Evolutionary conservation across 2,113 vertebrate species (phyloP), one percentile per base, ranked within the genome.

Genomic region (Urocynchramus pylzowi): DNA sequence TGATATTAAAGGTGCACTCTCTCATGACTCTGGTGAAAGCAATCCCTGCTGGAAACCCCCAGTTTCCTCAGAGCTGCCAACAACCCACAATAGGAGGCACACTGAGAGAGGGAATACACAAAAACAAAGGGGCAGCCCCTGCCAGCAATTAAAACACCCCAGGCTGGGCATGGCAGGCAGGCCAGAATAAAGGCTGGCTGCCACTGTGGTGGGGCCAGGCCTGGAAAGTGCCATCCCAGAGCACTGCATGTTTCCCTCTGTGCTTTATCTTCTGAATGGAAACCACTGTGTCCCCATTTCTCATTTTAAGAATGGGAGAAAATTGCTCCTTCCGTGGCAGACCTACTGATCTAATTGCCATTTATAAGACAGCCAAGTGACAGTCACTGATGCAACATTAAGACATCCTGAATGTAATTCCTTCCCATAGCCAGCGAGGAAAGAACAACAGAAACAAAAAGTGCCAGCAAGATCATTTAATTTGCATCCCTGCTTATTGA

Each of bases 1-100:
- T 93, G 89, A 97, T 94, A 96, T 93, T 93, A 85, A 94, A 97
- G 92, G 96, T 97, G 94, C 75, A 82, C 89, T 95, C 77, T 96
- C 94, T 97, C 52, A 31, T 94, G 95, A 92, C 93, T 96, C 93
- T 84, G 11, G 6, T 85, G 90, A 94, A 95, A 94, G 87, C 74
- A 81, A 75, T 94, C 84, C 37, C 92, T 92, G 77, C 50, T 94
- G 91, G 73, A 96, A 96, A 18, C n/a, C 84, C 80, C 30, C 50
- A 56, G 65, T 7, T 76, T 35, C 19, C 68, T 68, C 86, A 65
- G 81, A 95, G 84, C 83, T 90, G 76, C 91, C 87, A 69, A 41
- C 28, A 84, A 18, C 75, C 84, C 89, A 77, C 49, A 94, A 95
- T 93, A 95, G 96, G 90, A 87, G 76, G 54, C 92, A 83, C 17